These are phyloP conservation scores for Cydia strobilella DNA, from an alignment of 1,140 invertebrate genomes.

Conservation along the genomic window DNA sequence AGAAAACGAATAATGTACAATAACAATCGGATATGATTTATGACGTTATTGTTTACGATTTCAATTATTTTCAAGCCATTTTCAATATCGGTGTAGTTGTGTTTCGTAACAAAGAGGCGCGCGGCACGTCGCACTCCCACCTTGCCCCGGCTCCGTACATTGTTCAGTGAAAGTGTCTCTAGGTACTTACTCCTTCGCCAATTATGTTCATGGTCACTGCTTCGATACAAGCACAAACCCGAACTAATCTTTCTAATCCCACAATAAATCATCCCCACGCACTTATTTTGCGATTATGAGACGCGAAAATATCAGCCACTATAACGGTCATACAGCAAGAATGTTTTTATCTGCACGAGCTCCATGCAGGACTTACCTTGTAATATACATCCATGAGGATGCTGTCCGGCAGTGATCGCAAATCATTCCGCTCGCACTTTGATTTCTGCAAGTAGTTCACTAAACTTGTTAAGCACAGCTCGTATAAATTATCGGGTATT, in stretches of 20 bases:
- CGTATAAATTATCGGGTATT: conserved; percentile 81
- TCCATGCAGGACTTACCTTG: conserved; percentile 79
- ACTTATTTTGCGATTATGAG: not conserved
- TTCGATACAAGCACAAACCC: not conserved
- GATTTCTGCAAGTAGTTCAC: conserved; percentile 75
- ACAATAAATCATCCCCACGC: not conserved
- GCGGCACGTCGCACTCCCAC: conserved; percentile 16
- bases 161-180: conserved; percentile 57
- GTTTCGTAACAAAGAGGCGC: conserved; percentile 40
- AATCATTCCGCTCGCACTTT: conserved; percentile 72
- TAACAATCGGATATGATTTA: not conserved
- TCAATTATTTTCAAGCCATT: not conserved
- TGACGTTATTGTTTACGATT: not conserved
- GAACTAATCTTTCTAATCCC: conserved; percentile 29
- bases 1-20: too few relatives aligned
- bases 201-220: conserved; percentile 37
- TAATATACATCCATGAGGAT: conserved; percentile 85
- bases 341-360: conserved; percentile 64
- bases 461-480: conserved; percentile 79
- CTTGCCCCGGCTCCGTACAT: conserved; percentile 37
- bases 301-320: conserved; percentile 10
- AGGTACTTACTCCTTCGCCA: conserved; percentile 29
- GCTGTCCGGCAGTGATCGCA: conserved; percentile 79
- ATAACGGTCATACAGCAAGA: conserved; percentile 61
- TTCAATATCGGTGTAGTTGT: conserved; percentile 17